phyloP scores from a whole-genome alignment of 2,888 invertebrate species.

The Drosophila tripunctata region DNA sequence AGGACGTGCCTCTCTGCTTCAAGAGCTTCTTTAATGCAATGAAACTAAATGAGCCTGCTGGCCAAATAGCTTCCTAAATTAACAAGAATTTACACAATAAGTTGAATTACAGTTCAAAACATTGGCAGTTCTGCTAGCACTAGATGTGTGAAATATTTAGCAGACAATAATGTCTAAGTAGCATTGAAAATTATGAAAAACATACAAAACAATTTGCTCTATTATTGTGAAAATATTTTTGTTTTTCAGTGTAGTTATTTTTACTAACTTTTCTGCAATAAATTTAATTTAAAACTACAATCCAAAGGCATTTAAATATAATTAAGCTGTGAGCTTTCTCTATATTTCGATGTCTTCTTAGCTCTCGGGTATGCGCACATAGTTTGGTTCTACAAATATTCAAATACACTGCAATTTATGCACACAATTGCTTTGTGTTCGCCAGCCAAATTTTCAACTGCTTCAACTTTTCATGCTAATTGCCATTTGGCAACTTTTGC shows the following conservation, averaged over 20 bases:
- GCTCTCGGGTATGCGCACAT: constrained; percentile 9
- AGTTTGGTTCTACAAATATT: not conserved
- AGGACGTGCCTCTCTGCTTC: constrained; percentile 13
- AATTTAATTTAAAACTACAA: not conserved
- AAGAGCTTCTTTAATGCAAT: constrained; percentile 12
- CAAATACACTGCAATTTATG: constrained; percentile 21
- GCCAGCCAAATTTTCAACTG: no score
- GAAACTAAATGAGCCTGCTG: constrained; percentile 20
- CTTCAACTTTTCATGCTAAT: constrained; percentile 65
- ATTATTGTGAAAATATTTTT: no score
- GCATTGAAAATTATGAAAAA: no score
- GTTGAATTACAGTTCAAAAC: not conserved
- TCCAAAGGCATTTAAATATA: not conserved
- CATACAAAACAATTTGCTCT: no score
- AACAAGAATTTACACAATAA: not conserved
- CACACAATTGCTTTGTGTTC: constrained; percentile 33
- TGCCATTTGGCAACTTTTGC: constrained; percentile 73
- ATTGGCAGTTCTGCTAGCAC: no score
- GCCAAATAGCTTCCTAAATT: constrained; percentile 9
- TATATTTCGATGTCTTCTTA: not conserved
- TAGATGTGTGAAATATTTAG: no score
- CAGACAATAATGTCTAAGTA: no score
- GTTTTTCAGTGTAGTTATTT: no score
- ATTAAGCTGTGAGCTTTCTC: not conserved
- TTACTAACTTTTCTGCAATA: not conserved